Evolutionary conservation across 2,888 invertebrate genomes (phyloP).

Genomic region (Phlogophora meticulosa): DNA sequence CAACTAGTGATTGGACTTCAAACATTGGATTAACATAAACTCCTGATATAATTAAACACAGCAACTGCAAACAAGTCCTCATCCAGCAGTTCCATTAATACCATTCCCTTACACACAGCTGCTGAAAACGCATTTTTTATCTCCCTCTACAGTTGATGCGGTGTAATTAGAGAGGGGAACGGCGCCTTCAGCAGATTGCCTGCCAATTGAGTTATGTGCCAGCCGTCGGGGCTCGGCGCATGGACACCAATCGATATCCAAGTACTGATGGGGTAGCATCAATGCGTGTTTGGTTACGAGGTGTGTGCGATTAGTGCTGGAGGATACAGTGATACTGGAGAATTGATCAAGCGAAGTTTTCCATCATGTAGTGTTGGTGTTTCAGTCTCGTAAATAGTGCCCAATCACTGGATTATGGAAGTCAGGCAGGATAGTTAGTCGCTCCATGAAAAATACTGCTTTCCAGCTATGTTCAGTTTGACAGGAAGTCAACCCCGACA

Average conservation of each 20-base stretch:
- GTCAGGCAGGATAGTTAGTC: too few relatives aligned
- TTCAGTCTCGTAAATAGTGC: too few relatives aligned
- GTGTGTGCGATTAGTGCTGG: conserved; percentile 12
- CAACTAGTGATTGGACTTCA: too few relatives aligned
- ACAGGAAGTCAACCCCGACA: too few relatives aligned
- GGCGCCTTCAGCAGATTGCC: conserved; percentile 86
- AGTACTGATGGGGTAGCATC: conserved; percentile 37
- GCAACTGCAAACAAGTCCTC: neutral
- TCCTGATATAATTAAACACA: neutral
- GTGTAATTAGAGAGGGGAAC: conserved; percentile 70
- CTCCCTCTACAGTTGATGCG: conserved; percentile 48
- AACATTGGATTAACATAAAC: too few relatives aligned
- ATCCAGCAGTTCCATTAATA: conserved; percentile 26
- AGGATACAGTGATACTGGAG: neutral
- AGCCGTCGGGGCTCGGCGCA: conserved; percentile 49
- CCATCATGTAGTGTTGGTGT: neutral
- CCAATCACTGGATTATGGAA: too few relatives aligned
- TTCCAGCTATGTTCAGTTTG: too few relatives aligned
- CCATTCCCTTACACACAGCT: conserved; percentile 16
- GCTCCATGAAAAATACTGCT: too few relatives aligned
- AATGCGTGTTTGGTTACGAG: conserved; percentile 39
- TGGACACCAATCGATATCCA: conserved; percentile 54
- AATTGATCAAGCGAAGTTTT: neutral
- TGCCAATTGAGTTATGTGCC: conserved; percentile 84
- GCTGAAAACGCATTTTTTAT: conserved; percentile 57